Evolutionary conservation across 2,888 invertebrate genomes (phyloP).

Genomic region (Atrina japonica): DNA sequence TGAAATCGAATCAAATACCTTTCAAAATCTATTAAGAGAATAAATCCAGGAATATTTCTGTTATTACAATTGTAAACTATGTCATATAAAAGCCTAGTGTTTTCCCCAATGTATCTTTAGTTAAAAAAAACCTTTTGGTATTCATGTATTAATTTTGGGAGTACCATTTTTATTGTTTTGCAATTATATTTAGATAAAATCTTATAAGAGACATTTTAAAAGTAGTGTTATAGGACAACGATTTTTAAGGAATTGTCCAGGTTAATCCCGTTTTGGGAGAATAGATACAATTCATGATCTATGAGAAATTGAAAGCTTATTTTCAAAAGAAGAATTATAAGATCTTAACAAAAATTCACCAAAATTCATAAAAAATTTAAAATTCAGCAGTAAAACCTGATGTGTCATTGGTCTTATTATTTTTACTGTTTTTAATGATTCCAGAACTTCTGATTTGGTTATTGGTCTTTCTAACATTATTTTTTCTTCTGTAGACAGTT

Average conservation of each 20-base stretch:
- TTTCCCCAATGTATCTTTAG: no score
- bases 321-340: no score
- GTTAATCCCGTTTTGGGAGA: neutral
- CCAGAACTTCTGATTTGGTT: neutral
- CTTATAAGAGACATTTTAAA: neutral
- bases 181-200: neutral
- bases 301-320: no score
- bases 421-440: neutral
- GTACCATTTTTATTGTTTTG: neutral
- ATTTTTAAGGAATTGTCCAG: neutral
- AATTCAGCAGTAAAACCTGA: slow-evolving; percentile 9
- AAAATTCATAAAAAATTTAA: neutral
- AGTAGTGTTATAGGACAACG: neutral
- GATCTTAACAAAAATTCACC: no score
- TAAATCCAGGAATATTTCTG: no score
- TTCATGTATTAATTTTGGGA: neutral
- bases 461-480: neutral
- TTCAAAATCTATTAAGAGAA: no score
- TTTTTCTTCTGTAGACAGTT: neutral
- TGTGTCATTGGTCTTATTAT: neutral
- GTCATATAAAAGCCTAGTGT: no score
- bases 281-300: no score
- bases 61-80: no score
- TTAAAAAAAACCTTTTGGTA: no score
- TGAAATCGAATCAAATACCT: no score